phyloP scores from a whole-genome alignment of 2,888 invertebrate species.

The Mycalesis mineus region DNA sequence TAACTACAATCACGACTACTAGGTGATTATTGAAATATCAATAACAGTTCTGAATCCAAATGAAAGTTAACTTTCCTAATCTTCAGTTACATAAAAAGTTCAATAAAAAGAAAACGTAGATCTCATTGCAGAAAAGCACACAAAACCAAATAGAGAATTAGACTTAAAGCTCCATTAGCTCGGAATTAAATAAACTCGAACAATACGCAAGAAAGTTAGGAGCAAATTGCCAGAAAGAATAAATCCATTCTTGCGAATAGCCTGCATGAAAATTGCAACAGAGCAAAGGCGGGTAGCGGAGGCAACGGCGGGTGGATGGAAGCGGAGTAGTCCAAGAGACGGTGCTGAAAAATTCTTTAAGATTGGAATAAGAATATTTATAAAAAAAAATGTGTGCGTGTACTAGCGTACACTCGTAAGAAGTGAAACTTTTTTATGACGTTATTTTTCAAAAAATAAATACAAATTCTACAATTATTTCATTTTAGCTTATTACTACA shows the following conservation, averaged over 20 bases:
- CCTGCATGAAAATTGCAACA: slow-evolving; percentile 75
- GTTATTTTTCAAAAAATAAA: too few species aligned
- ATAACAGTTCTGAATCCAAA: too few species aligned
- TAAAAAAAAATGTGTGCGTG: too few species aligned
- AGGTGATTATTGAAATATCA: too few species aligned
- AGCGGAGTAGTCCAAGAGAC: slow-evolving; percentile 32
- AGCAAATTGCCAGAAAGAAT: slow-evolving; percentile 70
- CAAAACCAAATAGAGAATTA: slow-evolving; percentile 22
- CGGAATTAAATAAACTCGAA: slow-evolving; percentile 60
- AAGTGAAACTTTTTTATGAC: too few species aligned
- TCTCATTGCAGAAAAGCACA: slow-evolving; percentile 7
- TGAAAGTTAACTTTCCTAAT: too few species aligned
- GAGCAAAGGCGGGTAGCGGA: slow-evolving; percentile 54
- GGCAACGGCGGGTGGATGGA: slow-evolving; percentile 6
- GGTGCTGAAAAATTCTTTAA: not conserved
- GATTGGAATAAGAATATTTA: not conserved
- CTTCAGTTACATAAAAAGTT: not conserved
- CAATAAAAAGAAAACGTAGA: not conserved
- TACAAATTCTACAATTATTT: too few species aligned
- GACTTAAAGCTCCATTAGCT: slow-evolving; percentile 52
- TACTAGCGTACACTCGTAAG: too few species aligned
- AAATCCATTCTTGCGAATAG: slow-evolving; percentile 69
- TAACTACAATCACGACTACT: too few species aligned
- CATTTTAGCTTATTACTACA: too few species aligned
- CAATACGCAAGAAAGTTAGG: slow-evolving; percentile 52